These are phyloP conservation scores for Caerostris extrusa DNA, from an alignment of 1,140 invertebrate species.

Conservation along the genomic window DNA sequence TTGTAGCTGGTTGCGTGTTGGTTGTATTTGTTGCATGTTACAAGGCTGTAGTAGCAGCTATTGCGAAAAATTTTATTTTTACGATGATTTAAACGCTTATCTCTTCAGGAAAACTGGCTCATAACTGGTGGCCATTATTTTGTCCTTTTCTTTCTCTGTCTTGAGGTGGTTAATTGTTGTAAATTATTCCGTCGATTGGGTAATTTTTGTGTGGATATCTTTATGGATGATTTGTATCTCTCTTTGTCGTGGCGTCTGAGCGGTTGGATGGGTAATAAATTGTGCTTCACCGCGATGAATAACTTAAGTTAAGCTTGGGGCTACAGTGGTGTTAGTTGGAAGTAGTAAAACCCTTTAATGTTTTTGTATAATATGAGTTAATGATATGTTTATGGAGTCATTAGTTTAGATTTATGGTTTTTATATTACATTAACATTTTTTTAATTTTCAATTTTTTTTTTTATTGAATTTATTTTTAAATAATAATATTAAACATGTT, in stretches of 20 bases:
- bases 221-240: constrained; percentile 7
- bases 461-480: too few relatives aligned
- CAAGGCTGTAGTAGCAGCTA: background rate
- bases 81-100: constrained; percentile 31
- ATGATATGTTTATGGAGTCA: background rate
- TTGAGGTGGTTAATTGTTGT: constrained; percentile 2
- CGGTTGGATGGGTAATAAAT: background rate
- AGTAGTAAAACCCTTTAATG: background rate
- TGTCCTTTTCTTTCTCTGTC: background rate
- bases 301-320: background rate
- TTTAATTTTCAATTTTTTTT: too few relatives aligned
- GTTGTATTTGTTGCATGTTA: constrained; percentile 2
- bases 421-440: too few relatives aligned
- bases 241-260: background rate
- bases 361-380: background rate
- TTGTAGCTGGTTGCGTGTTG: background rate
- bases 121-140: constrained; percentile 8
- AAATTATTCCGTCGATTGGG: background rate
- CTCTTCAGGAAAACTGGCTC: background rate
- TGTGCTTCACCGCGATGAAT: background rate
- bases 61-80: constrained; percentile 20
- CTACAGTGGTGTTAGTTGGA: background rate
- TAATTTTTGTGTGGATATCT: background rate
- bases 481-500: too few relatives aligned
- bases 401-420: too few relatives aligned